Conservation (phyloP, 2,797 vertebrate species). For the Ctenosaura bakeri region DNA sequence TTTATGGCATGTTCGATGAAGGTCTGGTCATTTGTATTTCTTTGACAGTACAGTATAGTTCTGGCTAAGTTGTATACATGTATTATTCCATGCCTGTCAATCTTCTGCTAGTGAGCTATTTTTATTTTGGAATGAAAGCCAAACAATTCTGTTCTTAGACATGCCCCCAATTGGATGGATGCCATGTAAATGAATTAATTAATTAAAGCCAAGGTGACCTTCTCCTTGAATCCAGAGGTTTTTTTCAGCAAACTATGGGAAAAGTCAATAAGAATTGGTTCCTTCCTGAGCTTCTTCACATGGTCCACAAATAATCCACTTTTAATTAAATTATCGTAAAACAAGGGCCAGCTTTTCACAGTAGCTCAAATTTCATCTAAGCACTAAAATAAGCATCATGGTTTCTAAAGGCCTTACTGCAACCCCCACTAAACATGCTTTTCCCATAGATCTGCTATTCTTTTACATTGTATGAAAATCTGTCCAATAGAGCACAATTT, state of each 20-base stretch:
- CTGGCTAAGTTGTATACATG: conserved; percentile 44
- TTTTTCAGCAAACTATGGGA: conserved; percentile 61
- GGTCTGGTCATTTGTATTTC: conserved; percentile 30
- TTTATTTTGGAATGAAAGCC: conserved; percentile 63
- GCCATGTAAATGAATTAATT: conserved; percentile 44
- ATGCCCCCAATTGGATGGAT: conserved; percentile 59
- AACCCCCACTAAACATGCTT: neutral
- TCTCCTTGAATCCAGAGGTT: conserved; percentile 52
- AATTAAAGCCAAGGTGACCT: conserved; percentile 41
- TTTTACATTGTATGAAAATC: neutral
- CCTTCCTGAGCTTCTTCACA: conserved; percentile 26
- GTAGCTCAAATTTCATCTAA: neutral
- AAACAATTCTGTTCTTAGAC: conserved; percentile 66
- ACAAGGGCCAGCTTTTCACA: conserved; percentile 14
- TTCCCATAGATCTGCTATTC: neutral
- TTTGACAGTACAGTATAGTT: conserved; percentile 31
- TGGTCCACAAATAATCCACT: conserved; percentile 40
- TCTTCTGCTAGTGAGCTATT: conserved; percentile 61
- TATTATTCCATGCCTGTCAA: conserved; percentile 57
- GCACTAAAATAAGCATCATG: neutral
- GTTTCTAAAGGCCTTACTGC: neutral
- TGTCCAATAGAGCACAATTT: neutral
- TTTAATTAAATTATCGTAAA: conserved; percentile 9
- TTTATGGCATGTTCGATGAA: conserved; percentile 3
- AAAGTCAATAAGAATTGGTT: conserved; percentile 51